These are phyloP conservation scores for Andrena haemorrhoa DNA, from an alignment of 2,888 invertebrate genomes.

Conservation along the genomic window DNA sequence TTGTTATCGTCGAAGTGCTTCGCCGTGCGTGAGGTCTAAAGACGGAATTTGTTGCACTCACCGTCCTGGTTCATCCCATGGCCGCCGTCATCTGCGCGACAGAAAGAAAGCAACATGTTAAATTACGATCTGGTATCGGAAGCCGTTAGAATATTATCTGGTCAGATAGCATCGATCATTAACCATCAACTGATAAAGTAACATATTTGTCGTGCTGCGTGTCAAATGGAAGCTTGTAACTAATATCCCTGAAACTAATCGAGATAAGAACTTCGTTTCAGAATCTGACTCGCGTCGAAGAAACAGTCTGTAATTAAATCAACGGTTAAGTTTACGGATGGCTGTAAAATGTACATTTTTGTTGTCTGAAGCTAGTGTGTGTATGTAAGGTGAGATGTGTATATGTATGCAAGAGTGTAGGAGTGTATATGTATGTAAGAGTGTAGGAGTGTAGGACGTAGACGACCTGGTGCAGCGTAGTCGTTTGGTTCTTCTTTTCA, in stretches of 20 bases:
- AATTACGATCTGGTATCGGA: slow-evolving; percentile 24
- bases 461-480: too few species aligned
- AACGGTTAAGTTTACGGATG: too few species aligned
- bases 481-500: too few species aligned
- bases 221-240: not conserved
- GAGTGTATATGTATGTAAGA: too few species aligned
- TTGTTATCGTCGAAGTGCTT: not conserved
- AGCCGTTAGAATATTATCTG: not conserved
- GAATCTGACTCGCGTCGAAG: too few species aligned
- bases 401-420: too few species aligned
- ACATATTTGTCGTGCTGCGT: not conserved
- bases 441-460: too few species aligned
- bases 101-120: slow-evolving; percentile 53
- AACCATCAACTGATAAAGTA: too few species aligned
- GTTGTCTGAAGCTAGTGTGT: not conserved
- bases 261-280: too few species aligned
- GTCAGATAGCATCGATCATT: not conserved
- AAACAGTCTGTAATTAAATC: too few species aligned
- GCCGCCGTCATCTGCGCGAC: slow-evolving; percentile 80
- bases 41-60: slow-evolving; percentile 72
- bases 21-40: not conserved
- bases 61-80: slow-evolving; percentile 84
- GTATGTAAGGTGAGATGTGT: too few species aligned
- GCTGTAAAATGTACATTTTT: not conserved
- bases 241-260: too few species aligned